Base-by-base conservation (phyloP, 2,888 invertebrate species). In the Hesperia comma region DNA sequence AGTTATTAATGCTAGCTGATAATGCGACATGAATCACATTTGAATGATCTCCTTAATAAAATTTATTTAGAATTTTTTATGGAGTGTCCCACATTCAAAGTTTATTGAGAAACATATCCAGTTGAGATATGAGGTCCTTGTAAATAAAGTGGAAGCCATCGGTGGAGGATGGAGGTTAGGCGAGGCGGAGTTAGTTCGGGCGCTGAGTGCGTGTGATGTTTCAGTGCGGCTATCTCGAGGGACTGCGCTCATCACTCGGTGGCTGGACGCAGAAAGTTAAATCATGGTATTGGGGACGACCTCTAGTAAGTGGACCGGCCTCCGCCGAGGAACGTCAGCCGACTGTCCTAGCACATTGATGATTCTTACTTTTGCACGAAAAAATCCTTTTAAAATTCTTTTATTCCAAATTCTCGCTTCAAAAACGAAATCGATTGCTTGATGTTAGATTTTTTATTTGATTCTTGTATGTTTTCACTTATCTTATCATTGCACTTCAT, bases 261-360 rank as follows among this genome's bases (percentile, higher is more conserved):
- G 97, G 97, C 95, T 96, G 97, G 95, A 97, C 97, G 94, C 97
- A 97, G 96, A 97, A 97, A 96, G 97, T 97, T 94, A 97, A 97
- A 95, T 97, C 97, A 94, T 97, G 97, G 97, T 97, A 97, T 96
- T 97, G 97, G 97, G 97, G 97, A 95, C 96, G 97, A 95, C 97
- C 97, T 96, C 96, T 97, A 95, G 97, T 97, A 97, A 97, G 97
- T 97, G 94, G 84, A 88, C 86, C 88, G 88, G 86, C 85, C 85
- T 84, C 83, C 80, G 83, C 83, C 87, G 84, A 83, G 84, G 82
- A 86, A 82, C 82, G 84, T 81, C 88, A 84, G 84, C 86, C 82
- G 87, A 82, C 83, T 83, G 88, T 87, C 90, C 87, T 92, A 90
- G 91, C 92, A 92, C 92, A 88, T 88, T 86, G 84, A 87, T 79